Evolutionary conservation across 2,113 vertebrate species (phyloP), one percentile per base, ranked within the genome.

Genomic region (Scalopus aquaticus): DNA sequence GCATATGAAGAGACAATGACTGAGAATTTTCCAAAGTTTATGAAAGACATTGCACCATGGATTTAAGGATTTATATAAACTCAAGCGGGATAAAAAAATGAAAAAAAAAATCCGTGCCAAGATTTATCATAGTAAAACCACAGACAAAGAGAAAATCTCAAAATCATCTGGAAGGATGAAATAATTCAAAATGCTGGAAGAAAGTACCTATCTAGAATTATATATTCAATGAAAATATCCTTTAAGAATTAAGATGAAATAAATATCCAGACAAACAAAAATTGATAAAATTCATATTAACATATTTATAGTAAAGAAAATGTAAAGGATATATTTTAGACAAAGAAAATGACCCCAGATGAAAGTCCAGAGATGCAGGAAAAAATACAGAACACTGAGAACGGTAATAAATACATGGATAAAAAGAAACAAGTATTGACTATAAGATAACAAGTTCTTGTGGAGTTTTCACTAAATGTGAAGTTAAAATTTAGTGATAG

Each of bases 171-270:
- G 56, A 30, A 6, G 44, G 39, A 39, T 22, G 24, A 9, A 88
- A 78, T 30, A 72, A 78, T 70, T 32, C 79, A 84, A 81, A 87
- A 87, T 87, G 16, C 32, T 83, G 39, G 8, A 69, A 69, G 72
- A 74, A 79, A 73, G 9, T 73, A 12, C 32, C 9, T 44, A 65
- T 24, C 12, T 65, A 58, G 26, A 73, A 87, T 74, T 49, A 46
- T n/a, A 73, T 73, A 65, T 8, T n/a, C 46, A 73, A 39, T 80
- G n/a, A 90, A 78, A 87, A 87, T 73, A 73, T 72, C 56, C 67
- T 94, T 91, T 30, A 86, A 91, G 44, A 69, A 81, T 46, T 20
- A 67, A 86, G 10, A 35, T 80, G 32, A 74, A 64, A 79, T 91
- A 86, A 83, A 54, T 69, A 90, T 79, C 24, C 39, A 62, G 17